Percentiles rank a stretch among this genome's conserved stretches.
These are phyloP conservation scores for Catagonus wagneri DNA, from an alignment of 2,113 vertebrate species.

Conservation along the genomic window DNA sequence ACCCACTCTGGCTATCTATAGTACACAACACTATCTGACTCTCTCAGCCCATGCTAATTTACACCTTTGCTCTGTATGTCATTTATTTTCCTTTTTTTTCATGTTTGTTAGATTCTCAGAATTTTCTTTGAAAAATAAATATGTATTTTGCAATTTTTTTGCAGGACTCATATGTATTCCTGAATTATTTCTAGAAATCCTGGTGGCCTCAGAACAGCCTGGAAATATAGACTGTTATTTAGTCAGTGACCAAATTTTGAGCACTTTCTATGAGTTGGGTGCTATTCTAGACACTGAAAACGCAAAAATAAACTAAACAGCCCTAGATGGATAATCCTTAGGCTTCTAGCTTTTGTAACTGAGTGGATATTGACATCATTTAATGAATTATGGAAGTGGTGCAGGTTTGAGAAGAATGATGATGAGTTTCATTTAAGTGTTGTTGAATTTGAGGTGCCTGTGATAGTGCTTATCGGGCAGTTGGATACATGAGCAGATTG, in stretches of 20 bases:
- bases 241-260: not conserved
- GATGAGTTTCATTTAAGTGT: not conserved
- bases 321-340: not conserved
- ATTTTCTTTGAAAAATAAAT: conserved; percentile 30
- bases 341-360: not conserved
- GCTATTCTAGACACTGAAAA: not conserved
- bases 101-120: not conserved
- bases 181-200: not conserved
- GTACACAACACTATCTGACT: not conserved
- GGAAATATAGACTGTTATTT: not conserved
- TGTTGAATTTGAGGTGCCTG: not conserved
- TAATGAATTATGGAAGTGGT: not conserved
- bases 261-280: not conserved
- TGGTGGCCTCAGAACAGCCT: not conserved
- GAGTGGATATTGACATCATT: not conserved
- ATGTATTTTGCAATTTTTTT: conserved; percentile 37
- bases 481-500: not conserved
- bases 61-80: not conserved
- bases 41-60: not conserved
- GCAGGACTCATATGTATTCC: not conserved
- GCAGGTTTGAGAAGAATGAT: not conserved
- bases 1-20: not conserved
- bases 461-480: not conserved
- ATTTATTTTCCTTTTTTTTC: not conserved
- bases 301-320: not conserved